Conservation (phyloP, 2,888 invertebrate species). For the Ganaspis brasiliensis region DNA sequence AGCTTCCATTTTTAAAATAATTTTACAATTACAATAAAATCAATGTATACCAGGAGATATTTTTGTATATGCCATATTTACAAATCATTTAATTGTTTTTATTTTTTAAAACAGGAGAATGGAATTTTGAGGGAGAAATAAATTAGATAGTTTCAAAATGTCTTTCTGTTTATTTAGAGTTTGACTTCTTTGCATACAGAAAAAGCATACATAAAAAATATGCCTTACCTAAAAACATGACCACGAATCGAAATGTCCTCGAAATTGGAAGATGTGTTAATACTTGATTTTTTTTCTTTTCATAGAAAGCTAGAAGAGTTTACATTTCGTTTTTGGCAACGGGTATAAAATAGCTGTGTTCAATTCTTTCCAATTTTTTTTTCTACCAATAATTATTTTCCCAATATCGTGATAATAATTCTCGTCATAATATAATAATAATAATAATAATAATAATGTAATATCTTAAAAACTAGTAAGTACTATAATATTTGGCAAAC, state of each 20-base stretch:
- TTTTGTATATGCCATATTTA: not conserved
- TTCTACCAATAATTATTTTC: constrained; percentile 43
- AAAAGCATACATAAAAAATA: constrained; percentile 81
- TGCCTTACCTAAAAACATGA: constrained; percentile 76
- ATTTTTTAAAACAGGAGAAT: not conserved
- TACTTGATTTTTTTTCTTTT: constrained; percentile 68
- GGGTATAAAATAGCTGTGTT: constrained; percentile 72
- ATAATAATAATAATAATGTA: constrained; percentile 16
- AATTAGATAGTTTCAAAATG: constrained; percentile 59
- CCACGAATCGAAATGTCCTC: constrained; percentile 59
- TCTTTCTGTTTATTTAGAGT: constrained; percentile 63
- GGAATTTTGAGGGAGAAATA: not conserved
- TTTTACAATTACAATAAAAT: too few relatives aligned
- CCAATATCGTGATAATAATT: constrained; percentile 39
- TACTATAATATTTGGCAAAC: constrained; percentile 80
- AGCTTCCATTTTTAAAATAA: too few relatives aligned
- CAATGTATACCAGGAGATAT: not conserved
- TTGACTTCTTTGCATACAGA: constrained; percentile 77
- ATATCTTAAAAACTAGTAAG: constrained; percentile 75
- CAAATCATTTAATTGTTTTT: not conserved
- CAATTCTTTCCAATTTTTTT: constrained; percentile 15
- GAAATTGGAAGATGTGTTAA: constrained; percentile 77
- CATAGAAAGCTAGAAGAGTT: constrained; percentile 48
- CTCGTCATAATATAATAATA: constrained; percentile 16
- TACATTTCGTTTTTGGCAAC: constrained; percentile 68